phyloP scores from a whole-genome alignment of 2,113 vertebrate genomes.

The Athene cunicularia region DNA sequence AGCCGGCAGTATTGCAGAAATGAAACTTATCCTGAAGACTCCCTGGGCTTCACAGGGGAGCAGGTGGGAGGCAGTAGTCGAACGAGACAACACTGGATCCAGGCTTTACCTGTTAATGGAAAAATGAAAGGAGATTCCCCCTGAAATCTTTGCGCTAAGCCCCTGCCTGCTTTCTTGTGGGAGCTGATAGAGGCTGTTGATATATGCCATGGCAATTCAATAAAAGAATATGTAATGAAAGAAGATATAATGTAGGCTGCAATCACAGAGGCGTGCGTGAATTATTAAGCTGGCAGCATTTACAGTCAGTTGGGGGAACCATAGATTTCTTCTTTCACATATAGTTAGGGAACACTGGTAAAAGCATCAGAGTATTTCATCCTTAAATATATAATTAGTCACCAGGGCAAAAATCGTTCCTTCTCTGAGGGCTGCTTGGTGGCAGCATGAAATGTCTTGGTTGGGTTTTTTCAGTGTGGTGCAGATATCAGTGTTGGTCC shows the following conservation, averaged over 20 bases:
- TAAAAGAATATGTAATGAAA: constrained; percentile 60
- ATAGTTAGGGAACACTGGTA: not conserved
- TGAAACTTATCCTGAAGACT: not conserved
- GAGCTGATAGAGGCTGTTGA: constrained; percentile 19
- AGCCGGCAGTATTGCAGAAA: not conserved
- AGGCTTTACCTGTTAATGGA: not conserved
- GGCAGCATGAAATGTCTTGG: not conserved
- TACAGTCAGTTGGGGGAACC: constrained; percentile 31
- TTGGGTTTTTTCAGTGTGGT: fast-evolving
- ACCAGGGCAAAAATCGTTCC: not conserved
- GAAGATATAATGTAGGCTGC: constrained; percentile 4
- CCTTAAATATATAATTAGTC: constrained; percentile 52
- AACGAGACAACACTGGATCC: not conserved
- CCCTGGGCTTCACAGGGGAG: fast-evolving
- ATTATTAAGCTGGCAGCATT: constrained; percentile 59
- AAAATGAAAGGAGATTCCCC: constrained; percentile 53
- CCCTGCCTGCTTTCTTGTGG: constrained; percentile 31
- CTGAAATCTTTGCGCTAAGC: constrained; percentile 37
- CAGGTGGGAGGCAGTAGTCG: not conserved
- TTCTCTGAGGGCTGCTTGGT: not conserved
- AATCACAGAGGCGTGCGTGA: constrained; percentile 28
- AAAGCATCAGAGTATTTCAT: constrained; percentile 59
- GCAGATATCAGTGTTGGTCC: not conserved
- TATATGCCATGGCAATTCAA: constrained; percentile 39
- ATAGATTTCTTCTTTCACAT: constrained; percentile 1